Percentiles rank a stretch among this genome's conserved stretches.
These are phyloP conservation scores for Sebastolobus altivelis DNA, from an alignment of 2,797 vertebrate genomes.

Conservation along the genomic window DNA sequence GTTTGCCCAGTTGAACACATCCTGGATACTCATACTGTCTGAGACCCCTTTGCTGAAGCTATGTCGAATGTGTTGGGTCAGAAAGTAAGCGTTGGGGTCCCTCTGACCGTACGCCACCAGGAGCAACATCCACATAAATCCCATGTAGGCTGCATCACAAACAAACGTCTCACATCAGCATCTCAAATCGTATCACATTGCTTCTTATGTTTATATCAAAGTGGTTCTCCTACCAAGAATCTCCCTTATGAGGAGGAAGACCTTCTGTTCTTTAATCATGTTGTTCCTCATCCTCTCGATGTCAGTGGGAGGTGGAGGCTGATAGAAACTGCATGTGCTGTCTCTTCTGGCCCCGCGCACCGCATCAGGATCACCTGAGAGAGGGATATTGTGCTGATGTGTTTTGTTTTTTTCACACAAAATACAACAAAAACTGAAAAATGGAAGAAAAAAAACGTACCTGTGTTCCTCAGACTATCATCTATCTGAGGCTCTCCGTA, in stretches of 20 bases:
- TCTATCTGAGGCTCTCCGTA: constrained; percentile 85
- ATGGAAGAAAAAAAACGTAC: constrained; percentile 67
- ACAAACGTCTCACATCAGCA: constrained; percentile 30
- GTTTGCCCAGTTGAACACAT: constrained; percentile 94
- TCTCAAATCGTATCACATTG: neutral
- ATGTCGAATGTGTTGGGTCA: constrained; percentile 91
- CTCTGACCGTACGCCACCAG: constrained; percentile 94
- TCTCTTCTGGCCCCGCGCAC: constrained; percentile 85
- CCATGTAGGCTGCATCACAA: constrained; percentile 88
- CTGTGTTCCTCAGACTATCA: constrained; percentile 79
- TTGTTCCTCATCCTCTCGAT: constrained; percentile 91
- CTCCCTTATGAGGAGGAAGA: constrained; percentile 91
- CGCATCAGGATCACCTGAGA: constrained; percentile 83
- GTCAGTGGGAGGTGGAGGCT: constrained; percentile 88
- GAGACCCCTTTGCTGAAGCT: constrained; percentile 90
- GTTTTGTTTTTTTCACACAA: neutral
- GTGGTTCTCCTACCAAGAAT: constrained; percentile 87
- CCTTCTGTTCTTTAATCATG: constrained; percentile 92
- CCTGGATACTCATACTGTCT: constrained; percentile 85
- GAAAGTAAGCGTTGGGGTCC: constrained; percentile 92
- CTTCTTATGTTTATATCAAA: neutral
- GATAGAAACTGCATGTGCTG: constrained; percentile 90
- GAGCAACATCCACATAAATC: constrained; percentile 96
- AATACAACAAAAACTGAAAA: neutral
- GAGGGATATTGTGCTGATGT: neutral